These are phyloP conservation scores for Bimastos eiseni DNA, from an alignment of 2,888 invertebrate genomes.

Conservation along the genomic window DNA sequence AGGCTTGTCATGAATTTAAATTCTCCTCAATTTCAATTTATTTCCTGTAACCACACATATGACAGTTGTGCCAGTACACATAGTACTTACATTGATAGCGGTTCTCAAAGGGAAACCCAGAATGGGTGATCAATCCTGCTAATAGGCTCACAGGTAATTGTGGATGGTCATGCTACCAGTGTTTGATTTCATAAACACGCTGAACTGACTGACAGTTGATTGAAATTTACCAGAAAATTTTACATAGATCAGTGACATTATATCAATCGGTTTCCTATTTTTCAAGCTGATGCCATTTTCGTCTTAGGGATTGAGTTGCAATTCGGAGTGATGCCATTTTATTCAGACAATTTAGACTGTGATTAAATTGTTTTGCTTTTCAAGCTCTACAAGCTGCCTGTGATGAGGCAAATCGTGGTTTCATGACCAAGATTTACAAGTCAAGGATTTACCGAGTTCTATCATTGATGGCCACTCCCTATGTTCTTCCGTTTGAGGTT, in stretches of 20 bases:
- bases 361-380: slow-evolving; percentile 37
- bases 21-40: no score
- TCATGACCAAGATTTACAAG: slow-evolving; percentile 87
- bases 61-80: no score
- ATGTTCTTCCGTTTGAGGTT: slow-evolving; percentile 84
- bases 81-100: no score
- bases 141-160: no score
- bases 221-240: not conserved
- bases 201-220: not conserved
- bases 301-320: not conserved
- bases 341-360: not conserved
- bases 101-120: no score
- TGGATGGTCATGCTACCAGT: no score
- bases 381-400: slow-evolving; percentile 85
- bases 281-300: not conserved
- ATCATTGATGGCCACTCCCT: slow-evolving; percentile 80
- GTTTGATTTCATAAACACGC: no score
- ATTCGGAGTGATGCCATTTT: not conserved
- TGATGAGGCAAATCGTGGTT: slow-evolving; percentile 85
- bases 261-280: not conserved
- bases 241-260: not conserved
- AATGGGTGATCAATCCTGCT: no score
- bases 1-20: not conserved
- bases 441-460: slow-evolving; percentile 80
- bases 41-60: no score